phyloP scores from a whole-genome alignment of 1,140 invertebrate genomes.

The Trinorchestia longiramus region DNA sequence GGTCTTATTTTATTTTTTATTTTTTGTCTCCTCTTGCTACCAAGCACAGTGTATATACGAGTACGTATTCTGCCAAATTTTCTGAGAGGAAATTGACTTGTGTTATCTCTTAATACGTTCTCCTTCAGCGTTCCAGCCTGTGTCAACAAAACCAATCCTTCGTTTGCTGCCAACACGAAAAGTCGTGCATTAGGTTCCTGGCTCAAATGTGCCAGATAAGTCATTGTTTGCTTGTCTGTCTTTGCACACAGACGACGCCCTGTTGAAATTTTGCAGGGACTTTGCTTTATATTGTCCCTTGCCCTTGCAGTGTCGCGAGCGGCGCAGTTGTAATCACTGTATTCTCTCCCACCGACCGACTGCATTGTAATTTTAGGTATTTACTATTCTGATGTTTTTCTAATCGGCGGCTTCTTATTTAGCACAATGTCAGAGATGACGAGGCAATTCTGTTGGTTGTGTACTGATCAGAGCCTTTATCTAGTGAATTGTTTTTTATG shows the following conservation, averaged over 20 bases:
- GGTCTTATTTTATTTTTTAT: not conserved
- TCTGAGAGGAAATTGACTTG: not conserved
- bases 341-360: not conserved
- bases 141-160: not conserved
- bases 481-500: no score
- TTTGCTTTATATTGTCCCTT: not conserved
- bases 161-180: not conserved
- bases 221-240: not conserved
- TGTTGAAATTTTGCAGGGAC: not conserved
- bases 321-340: not conserved
- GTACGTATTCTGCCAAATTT: not conserved
- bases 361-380: not conserved
- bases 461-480: no score
- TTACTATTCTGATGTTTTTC: not conserved
- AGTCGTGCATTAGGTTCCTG: not conserved
- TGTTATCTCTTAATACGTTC: not conserved
- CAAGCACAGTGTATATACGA: no score
- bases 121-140: not conserved
- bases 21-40: not conserved
- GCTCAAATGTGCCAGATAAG: not conserved
- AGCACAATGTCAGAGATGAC: not conserved
- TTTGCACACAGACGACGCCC: not conserved
- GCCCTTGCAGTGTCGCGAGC: not conserved
- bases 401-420: not conserved
- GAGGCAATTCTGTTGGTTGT: no score